phyloP scores from a whole-genome alignment of 2,113 vertebrate species.

The Podocnemis expansa region DNA sequence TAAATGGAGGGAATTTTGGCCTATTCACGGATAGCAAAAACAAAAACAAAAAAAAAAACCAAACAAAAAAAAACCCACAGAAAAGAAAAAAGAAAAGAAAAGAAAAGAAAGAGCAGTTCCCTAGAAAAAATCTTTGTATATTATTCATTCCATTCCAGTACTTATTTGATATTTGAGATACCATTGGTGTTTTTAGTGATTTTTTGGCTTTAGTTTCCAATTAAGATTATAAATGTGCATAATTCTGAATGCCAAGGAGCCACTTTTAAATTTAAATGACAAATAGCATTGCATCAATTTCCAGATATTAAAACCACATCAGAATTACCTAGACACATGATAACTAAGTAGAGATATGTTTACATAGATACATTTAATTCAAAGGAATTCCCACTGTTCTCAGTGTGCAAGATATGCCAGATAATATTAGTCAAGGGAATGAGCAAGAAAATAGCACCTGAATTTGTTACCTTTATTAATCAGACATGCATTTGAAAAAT shows the following conservation, averaged over 20 bases:
- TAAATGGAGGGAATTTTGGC: neutral
- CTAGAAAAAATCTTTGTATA: neutral
- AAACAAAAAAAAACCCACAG: too few species aligned
- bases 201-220: neutral
- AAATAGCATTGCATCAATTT: neutral
- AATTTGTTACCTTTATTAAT: slow-evolving; percentile 56
- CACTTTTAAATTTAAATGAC: neutral
- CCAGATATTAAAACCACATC: neutral
- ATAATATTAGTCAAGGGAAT: slow-evolving; percentile 44
- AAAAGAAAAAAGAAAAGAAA: too few species aligned
- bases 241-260: neutral
- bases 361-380: neutral
- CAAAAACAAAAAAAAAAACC: too few species aligned
- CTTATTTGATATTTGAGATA: neutral
- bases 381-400: slow-evolving; percentile 20
- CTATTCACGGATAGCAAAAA: neutral
- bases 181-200: accelerated
- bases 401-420: slow-evolving; percentile 22
- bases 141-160: neutral
- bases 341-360: neutral
- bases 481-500: slow-evolving; percentile 38
- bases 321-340: slow-evolving; percentile 27
- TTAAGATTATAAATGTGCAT: neutral
- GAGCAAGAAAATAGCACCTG: neutral
- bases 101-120: neutral